Percentiles rank a stretch among this genome's conserved stretches.
phyloP scores from a whole-genome alignment of 2,797 vertebrate species.

The Spondyliosoma cantharus region DNA sequence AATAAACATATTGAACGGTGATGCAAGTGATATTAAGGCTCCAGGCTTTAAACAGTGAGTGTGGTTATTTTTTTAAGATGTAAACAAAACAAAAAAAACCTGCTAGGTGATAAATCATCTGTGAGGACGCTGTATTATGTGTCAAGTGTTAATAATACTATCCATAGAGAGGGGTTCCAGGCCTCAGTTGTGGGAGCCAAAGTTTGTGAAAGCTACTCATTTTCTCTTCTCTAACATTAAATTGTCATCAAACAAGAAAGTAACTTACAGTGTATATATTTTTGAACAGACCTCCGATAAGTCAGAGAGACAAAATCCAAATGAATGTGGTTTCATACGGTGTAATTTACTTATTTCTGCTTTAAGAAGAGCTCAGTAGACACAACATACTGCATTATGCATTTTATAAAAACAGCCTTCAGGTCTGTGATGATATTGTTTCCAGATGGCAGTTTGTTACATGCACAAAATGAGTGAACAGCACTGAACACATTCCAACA shows the following conservation, averaged over 20 bases:
- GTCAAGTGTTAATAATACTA: slow-evolving; percentile 47
- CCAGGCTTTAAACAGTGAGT: slow-evolving; percentile 37
- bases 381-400: slow-evolving; percentile 35
- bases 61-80: slow-evolving; percentile 30
- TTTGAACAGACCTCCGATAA: background rate
- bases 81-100: slow-evolving; percentile 26
- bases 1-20: slow-evolving; percentile 53
- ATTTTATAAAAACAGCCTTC: slow-evolving; percentile 1
- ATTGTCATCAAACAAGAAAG: slow-evolving; percentile 26
- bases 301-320: slow-evolving; percentile 15
- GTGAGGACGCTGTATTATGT: slow-evolving; percentile 48
- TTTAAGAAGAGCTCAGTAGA: slow-evolving; percentile 27
- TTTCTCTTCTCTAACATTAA: slow-evolving; percentile 28
- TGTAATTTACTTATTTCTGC: slow-evolving; percentile 21
- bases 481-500: background rate
- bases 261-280: background rate
- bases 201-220: slow-evolving; percentile 35
- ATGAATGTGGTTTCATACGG: slow-evolving; percentile 14
- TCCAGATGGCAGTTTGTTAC: slow-evolving; percentile 2
- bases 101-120: slow-evolving; percentile 53
- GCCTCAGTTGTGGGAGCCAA: slow-evolving; percentile 27
- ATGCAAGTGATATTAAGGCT: slow-evolving; percentile 34
- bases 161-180: slow-evolving; percentile 43
- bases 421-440: slow-evolving; percentile 23
- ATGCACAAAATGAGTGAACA: slow-evolving; percentile 27